Percentiles rank a stretch among this genome's conserved stretches.
Evolutionary conservation across 2,888 invertebrate species (phyloP).

Genomic region (Habrosyne pyritoides): DNA sequence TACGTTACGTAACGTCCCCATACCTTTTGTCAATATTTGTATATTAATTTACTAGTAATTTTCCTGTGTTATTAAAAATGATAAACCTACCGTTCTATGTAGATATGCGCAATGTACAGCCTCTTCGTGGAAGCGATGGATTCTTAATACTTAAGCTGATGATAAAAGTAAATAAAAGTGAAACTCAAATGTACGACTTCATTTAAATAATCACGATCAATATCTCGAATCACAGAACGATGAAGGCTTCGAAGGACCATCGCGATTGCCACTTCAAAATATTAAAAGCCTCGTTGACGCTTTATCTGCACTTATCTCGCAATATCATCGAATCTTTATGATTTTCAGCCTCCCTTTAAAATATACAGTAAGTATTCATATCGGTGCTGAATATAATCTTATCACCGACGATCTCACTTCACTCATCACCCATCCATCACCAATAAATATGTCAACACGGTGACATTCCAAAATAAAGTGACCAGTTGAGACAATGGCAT

Average conservation of each 20-base stretch:
- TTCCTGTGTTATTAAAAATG: too few relatives aligned
- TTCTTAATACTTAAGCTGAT: neutral
- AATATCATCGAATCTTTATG: conserved; percentile 27
- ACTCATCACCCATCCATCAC: conserved; percentile 45
- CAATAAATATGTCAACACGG: conserved; percentile 75
- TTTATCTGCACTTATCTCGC: conserved; percentile 1
- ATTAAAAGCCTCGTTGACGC: neutral
- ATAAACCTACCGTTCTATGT: too few relatives aligned
- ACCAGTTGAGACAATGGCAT: conserved; percentile 69
- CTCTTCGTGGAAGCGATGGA: neutral
- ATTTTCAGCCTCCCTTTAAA: conserved; percentile 34
- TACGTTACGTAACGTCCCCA: too few relatives aligned
- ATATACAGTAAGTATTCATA: conserved; percentile 30
- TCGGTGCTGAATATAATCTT: conserved; percentile 62
- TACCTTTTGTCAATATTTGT: too few relatives aligned
- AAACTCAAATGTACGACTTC: neutral
- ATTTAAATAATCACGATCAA: neutral
- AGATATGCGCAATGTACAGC: neutral
- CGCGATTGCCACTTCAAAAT: neutral
- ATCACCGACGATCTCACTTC: conserved; percentile 56
- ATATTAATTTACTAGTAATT: too few relatives aligned
- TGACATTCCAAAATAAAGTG: conserved; percentile 64
- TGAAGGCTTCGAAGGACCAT: neutral
- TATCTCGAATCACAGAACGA: neutral
- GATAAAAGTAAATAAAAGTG: neutral